Conservation (phyloP, 2,888 invertebrate species). For the Isotomurus palustris region DNA sequence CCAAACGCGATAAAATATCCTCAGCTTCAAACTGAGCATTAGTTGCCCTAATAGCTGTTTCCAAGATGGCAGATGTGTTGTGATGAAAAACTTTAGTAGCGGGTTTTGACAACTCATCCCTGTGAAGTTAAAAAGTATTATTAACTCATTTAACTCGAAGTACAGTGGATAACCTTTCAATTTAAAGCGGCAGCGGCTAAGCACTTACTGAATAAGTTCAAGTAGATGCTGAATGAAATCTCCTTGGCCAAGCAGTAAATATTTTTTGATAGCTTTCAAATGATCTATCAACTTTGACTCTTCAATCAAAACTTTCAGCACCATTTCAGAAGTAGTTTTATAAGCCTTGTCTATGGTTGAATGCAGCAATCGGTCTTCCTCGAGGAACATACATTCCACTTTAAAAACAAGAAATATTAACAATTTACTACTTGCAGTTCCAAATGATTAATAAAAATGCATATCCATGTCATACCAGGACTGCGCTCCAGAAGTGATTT, state of each 20-base stretch:
- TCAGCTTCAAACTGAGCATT: constrained; percentile 91
- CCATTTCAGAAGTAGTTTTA: constrained; percentile 76
- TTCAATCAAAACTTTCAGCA: constrained; percentile 77
- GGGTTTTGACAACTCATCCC: constrained; percentile 81
- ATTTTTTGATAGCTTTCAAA: constrained; percentile 81
- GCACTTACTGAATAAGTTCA: constrained; percentile 77
- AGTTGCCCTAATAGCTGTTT: constrained; percentile 81
- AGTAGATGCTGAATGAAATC: constrained; percentile 92
- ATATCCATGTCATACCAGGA: constrained; percentile 48
- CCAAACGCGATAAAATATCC: constrained; percentile 80
- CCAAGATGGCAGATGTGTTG: constrained; percentile 77
- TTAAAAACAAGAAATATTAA: constrained; percentile 43
- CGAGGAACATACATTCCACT: constrained; percentile 62
- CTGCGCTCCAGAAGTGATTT: constrained; percentile 44
- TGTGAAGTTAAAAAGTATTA: constrained; percentile 49
- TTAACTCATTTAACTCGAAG: neutral
- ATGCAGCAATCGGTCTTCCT: constrained; percentile 71
- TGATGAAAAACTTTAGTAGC: constrained; percentile 81
- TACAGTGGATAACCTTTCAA: neutral
- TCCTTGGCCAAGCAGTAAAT: constrained; percentile 88
- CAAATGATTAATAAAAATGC: neutral
- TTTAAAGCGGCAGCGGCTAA: neutral
- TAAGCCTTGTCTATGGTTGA: constrained; percentile 78
- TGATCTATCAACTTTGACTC: constrained; percentile 87
- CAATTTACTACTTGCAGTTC: neutral